Evolutionary conservation across 2,888 invertebrate genomes (phyloP).

Genomic region (Trachelus troglodyta): DNA sequence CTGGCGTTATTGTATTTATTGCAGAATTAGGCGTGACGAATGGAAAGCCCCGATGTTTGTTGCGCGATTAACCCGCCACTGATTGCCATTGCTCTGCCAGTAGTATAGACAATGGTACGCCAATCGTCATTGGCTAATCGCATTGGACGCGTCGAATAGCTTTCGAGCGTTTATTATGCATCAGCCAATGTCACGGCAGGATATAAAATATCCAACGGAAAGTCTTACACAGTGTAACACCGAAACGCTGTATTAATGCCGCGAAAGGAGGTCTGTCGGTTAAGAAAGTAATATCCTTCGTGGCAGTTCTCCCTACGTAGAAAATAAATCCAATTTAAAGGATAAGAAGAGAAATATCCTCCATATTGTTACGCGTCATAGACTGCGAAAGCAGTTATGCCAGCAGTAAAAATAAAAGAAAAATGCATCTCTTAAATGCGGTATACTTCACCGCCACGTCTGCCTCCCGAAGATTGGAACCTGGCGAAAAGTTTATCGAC

Average conservation of each 20-base stretch:
- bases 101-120: background rate
- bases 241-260: background rate
- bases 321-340: background rate
- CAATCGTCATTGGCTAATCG: background rate
- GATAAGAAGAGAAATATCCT: background rate
- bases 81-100: background rate
- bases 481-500: background rate
- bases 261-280: background rate
- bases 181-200: background rate
- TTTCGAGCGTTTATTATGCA: background rate
- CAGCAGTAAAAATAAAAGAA: background rate
- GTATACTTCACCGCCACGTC: background rate
- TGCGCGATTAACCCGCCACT: background rate
- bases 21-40: constrained; percentile 37
- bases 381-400: background rate
- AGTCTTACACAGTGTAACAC: background rate
- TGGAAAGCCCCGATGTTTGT: background rate
- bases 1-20: constrained; percentile 39
- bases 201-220: background rate
- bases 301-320: background rate
- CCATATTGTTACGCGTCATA: background rate
- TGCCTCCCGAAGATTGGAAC: background rate
- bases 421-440: background rate
- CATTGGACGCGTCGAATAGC: background rate
- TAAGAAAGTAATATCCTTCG: background rate